Conservation (phyloP, 2,113 vertebrate genomes). For the Tichodroma muraria region DNA sequence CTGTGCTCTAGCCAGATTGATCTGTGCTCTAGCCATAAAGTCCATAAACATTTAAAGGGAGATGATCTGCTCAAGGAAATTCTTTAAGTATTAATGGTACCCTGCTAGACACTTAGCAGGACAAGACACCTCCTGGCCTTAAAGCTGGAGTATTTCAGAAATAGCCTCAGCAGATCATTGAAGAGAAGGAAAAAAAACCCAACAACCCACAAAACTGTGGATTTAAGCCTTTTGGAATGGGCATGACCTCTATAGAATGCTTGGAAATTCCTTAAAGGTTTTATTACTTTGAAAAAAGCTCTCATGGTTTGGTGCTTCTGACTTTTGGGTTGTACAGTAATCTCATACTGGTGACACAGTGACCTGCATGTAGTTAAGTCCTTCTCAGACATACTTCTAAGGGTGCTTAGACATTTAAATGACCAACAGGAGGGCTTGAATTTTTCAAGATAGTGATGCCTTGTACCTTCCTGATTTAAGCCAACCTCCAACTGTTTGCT, state of each 20-base stretch:
- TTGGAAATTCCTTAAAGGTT: not conserved
- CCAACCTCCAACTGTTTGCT: not conserved
- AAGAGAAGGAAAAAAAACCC: not conserved
- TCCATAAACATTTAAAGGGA: not conserved
- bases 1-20: not conserved
- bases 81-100: not conserved
- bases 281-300: not conserved
- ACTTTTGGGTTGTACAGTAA: not conserved
- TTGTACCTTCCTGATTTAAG: not conserved
- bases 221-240: not conserved
- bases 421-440: not conserved
- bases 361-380: not conserved
- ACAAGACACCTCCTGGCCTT: not conserved
- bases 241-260: not conserved
- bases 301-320: not conserved
- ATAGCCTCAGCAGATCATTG: not conserved
- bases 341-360: not conserved
- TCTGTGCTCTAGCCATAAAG: not conserved
- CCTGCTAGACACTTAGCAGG: not conserved
- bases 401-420: not conserved
- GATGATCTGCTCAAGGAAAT: not conserved
- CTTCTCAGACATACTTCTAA: not conserved
- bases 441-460: not conserved
- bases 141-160: not conserved
- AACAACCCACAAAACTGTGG: not conserved